Evolutionary conservation across 2,888 invertebrate genomes (phyloP).

Genomic region (Ophioninae sp.): DNA sequence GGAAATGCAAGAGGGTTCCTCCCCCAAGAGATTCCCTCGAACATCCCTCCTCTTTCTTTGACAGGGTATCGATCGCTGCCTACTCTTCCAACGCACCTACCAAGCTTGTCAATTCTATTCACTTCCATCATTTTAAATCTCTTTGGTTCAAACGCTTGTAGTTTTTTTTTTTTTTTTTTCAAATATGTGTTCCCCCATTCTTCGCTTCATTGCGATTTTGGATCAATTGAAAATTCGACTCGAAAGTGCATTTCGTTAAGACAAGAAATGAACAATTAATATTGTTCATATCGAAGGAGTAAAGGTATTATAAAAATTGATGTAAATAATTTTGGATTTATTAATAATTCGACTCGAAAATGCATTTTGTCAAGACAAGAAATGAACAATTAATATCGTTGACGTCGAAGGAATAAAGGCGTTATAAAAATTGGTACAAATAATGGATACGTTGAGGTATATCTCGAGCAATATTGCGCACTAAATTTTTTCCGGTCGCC

Average conservation of each 20-base stretch:
- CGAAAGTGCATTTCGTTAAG: not conserved
- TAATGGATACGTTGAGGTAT: not conserved
- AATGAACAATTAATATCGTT: not conserved
- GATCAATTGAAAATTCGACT: not conserved
- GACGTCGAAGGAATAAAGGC: not conserved
- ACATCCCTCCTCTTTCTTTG: constrained; percentile 6
- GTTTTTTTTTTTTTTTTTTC: no score
- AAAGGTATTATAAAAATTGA: not conserved
- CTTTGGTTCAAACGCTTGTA: not conserved
- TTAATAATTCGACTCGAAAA: no score
- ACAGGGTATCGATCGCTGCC: not conserved
- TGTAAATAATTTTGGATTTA: no score
- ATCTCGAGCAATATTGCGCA: not conserved
- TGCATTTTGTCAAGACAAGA: not conserved
- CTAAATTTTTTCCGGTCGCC: constrained; percentile 18
- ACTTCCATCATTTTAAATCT: not conserved
- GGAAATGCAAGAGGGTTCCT: constrained; percentile 46
- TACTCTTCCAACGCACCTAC: not conserved
- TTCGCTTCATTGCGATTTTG: not conserved
- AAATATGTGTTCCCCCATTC: not conserved
- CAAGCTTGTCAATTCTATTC: not conserved
- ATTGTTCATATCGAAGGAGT: not conserved
- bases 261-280: not conserved
- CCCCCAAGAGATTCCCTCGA: not conserved
- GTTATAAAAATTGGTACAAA: not conserved